A percentile compares a stretch with the other conserved stretches of the same genome.
phyloP scores from a whole-genome alignment of 2,888 invertebrate species.

The Pharmacophagus antenor region DNA sequence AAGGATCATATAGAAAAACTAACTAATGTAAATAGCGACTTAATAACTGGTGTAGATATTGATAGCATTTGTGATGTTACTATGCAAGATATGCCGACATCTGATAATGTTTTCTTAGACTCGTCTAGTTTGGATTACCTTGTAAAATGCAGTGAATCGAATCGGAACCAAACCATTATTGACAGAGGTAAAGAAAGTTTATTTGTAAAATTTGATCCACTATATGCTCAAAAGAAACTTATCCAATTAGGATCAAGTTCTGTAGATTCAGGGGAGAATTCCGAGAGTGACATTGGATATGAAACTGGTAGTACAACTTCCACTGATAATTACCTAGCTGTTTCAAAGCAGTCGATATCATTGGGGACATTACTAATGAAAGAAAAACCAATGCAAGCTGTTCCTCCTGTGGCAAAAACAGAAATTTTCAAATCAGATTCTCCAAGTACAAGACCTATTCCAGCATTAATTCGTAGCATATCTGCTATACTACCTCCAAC shows the following conservation, averaged over 20 bases:
- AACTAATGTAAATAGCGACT: constrained; percentile 55
- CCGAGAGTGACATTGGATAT: constrained; percentile 66
- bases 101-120: constrained; percentile 77
- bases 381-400: constrained; percentile 71
- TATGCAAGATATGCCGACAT: constrained; percentile 61
- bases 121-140: constrained; percentile 80
- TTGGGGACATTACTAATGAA: constrained; percentile 49
- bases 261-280: constrained; percentile 45
- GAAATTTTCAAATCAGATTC: constrained; percentile 45
- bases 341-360: constrained; percentile 56
- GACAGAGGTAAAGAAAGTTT: constrained; percentile 82
- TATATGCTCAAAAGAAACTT: constrained; percentile 58
- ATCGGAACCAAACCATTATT: constrained; percentile 53
- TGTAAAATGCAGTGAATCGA: constrained; percentile 68
- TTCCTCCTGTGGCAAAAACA: constrained; percentile 63
- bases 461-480: constrained; percentile 64
- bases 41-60: constrained; percentile 64
- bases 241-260: constrained; percentile 40
- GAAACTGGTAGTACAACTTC: constrained; percentile 69
- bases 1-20: constrained; percentile 42
- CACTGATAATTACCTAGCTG: constrained; percentile 49
- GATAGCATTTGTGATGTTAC: constrained; percentile 71
- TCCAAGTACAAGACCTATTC: constrained; percentile 47
- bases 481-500: constrained; percentile 69
- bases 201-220: constrained; percentile 84